These are phyloP conservation scores for Antigone vipio DNA, from an alignment of 2,113 vertebrate genomes.

Conservation along the genomic window DNA sequence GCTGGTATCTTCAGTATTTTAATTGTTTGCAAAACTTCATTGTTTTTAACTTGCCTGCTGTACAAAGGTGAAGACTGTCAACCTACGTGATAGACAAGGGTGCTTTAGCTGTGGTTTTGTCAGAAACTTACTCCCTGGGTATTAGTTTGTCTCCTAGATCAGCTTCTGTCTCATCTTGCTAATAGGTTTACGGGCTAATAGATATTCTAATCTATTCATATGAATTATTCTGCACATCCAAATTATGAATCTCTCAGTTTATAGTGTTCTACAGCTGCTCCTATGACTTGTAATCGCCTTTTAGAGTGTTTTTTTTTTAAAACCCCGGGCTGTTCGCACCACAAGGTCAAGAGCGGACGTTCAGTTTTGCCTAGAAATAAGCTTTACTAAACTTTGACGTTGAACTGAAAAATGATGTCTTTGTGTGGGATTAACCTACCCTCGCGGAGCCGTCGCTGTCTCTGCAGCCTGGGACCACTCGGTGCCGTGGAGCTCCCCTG, in stretches of 20 bases:
- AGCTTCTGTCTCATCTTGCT: not conserved
- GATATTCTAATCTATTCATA: not conserved
- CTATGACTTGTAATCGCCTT: not conserved
- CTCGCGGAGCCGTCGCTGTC: accelerated
- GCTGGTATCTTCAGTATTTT: not conserved
- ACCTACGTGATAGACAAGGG: not conserved
- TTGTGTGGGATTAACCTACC: slow-evolving; percentile 35
- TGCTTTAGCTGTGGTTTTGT: not conserved
- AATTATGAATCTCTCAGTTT: not conserved
- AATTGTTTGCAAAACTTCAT: not conserved
- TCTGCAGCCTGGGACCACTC: not conserved
- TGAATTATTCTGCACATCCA: not conserved
- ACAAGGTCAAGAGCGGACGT: not conserved
- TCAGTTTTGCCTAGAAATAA: slow-evolving; percentile 18
- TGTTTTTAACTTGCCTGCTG: not conserved
- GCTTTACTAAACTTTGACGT: not conserved
- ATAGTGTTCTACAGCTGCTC: not conserved
- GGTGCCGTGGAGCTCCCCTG: not conserved
- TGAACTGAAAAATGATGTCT: not conserved
- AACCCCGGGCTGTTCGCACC: not conserved
- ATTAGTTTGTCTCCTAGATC: not conserved
- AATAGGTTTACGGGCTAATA: not conserved
- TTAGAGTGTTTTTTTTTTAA: not conserved
- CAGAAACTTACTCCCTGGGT: not conserved
- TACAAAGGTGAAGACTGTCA: not conserved